These are phyloP conservation scores for Ateles fusciceps DNA, from an alignment of 2,797 vertebrate species.

Conservation along the genomic window DNA sequence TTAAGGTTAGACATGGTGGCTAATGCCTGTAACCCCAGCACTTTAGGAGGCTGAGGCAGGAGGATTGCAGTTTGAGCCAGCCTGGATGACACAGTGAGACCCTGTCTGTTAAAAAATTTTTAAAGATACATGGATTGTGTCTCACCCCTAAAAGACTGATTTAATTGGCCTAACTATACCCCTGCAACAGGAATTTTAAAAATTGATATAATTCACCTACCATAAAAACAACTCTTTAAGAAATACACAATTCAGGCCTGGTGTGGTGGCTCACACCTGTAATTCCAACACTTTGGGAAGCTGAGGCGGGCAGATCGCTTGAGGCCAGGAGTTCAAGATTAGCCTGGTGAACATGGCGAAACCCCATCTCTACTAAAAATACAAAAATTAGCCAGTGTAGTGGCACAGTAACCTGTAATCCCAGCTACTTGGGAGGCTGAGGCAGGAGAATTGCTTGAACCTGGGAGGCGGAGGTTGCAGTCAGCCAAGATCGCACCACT, in stretches of 20 bases:
- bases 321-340: background rate
- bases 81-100: background rate
- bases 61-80: background rate
- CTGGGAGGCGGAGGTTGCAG: no score
- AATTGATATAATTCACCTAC: background rate
- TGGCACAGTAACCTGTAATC: background rate
- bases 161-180: background rate
- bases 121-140: background rate
- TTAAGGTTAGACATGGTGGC: background rate
- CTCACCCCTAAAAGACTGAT: background rate
- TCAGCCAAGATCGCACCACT: background rate
- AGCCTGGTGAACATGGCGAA: background rate
- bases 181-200: background rate
- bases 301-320: background rate
- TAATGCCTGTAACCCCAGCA: background rate
- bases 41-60: background rate
- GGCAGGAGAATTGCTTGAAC: no score
- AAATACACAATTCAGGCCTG: background rate
- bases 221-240: background rate
- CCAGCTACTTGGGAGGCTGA: background rate
- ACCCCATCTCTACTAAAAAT: background rate
- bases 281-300: background rate
- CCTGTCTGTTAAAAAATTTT: no score
- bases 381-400: background rate
- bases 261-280: background rate